A percentile compares a stretch with the other conserved stretches of the same genome.
Conservation (phyloP, 92 coral and sea anemone genomes). For the Pocillopora grandis region DNA sequence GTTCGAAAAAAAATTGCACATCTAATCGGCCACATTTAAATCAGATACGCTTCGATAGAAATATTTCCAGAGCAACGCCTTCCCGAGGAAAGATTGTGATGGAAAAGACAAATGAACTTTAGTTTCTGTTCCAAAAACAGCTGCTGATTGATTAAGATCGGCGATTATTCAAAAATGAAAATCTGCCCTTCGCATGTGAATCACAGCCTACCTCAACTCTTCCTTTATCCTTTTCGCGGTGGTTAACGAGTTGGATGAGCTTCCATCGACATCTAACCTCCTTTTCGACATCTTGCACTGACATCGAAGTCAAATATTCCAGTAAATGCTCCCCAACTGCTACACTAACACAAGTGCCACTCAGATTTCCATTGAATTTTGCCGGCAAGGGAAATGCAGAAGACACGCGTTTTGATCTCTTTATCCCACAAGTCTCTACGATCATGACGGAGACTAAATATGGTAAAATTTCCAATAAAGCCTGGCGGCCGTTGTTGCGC, state of each 20-base stretch:
- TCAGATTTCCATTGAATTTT: background rate
- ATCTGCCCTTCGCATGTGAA: background rate
- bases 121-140: background rate
- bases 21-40: too few relatives aligned
- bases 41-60: too few relatives aligned
- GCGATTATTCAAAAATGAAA: background rate
- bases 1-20: too few relatives aligned
- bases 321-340: background rate
- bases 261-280: conserved; percentile 93
- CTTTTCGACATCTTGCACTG: conserved; percentile 82
- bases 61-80: too few relatives aligned
- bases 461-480: background rate
- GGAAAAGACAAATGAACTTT: too few relatives aligned
- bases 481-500: background rate
- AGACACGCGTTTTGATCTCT: conserved; percentile 4
- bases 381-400: conserved; percentile 15
- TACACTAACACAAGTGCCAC: background rate
- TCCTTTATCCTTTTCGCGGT: conserved; percentile 87
- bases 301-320: background rate
- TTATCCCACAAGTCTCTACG: conserved; percentile 24
- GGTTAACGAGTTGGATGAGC: conserved; percentile 52
- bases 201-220: conserved; percentile 72
- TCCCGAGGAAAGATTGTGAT: too few relatives aligned
- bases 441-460: background rate
- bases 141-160: background rate